Conservation (phyloP, 2,888 invertebrate genomes). For the Caenorhabditis zanzibari region DNA sequence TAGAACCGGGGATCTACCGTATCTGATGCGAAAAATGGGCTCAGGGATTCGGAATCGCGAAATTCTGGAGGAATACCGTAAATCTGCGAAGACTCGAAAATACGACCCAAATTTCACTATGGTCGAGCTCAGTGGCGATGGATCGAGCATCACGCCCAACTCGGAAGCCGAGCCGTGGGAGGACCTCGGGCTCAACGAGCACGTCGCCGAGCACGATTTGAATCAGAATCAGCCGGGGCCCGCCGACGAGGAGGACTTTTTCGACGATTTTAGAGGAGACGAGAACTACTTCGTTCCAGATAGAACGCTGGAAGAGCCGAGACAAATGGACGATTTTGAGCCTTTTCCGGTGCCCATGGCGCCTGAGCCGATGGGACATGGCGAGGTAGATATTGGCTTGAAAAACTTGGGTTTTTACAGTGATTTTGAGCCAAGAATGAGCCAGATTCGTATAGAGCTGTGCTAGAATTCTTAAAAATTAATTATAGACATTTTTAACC, state of each 20-base stretch:
- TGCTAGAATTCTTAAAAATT: too few relatives aligned
- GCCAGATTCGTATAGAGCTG: too few relatives aligned
- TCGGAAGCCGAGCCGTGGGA: constrained; percentile 48
- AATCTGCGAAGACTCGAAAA: not conserved
- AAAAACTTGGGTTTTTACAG: too few relatives aligned
- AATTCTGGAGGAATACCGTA: not conserved
- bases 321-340: not conserved
- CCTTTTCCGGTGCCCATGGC: too few relatives aligned
- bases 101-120: constrained; percentile 48
- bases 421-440: too few relatives aligned
- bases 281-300: not conserved
- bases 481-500: too few relatives aligned
- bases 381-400: not conserved
- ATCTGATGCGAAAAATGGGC: constrained; percentile 43
- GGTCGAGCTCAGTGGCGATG: constrained; percentile 28
- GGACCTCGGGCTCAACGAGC: constrained; percentile 53
- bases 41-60: constrained; percentile 5
- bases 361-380: not conserved
- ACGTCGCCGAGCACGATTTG: constrained; percentile 12
- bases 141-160: constrained; percentile 2
- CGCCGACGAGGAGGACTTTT: constrained; percentile 18
- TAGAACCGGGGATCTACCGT: constrained; percentile 31
- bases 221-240: not conserved
- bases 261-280: constrained; percentile 12
- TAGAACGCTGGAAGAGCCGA: not conserved